Base-by-base conservation (phyloP, 2,797 vertebrate genomes). In the Taenioides sp. region DNA sequence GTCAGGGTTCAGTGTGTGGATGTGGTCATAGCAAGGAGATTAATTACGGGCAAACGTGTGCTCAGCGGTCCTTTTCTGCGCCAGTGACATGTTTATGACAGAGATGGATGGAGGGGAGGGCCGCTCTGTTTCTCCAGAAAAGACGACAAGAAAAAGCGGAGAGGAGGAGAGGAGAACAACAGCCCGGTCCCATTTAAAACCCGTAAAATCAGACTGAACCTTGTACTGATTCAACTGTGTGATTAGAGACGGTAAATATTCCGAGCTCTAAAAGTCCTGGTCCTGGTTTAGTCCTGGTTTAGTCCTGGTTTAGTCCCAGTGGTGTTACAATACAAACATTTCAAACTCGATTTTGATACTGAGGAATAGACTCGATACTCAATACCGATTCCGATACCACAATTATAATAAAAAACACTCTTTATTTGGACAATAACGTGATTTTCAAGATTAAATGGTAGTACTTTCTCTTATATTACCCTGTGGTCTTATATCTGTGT, bases 31-130 rank as follows among this genome's bases (percentile, higher is more conserved):
- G 74, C 93, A 89, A 91, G 91, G 92, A 93, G 93, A 94, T 93
- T 92, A 94, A 95, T 95, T 93, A 93, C 92, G 92, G 93, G 90
- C 84, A 91, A 83, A 85, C 92, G 93, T 91, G 81, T 89, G 91
- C 91, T 94, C 90, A 93, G 93, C 89, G 87, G 86, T 91, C 89
- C 88, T 84, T 91, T 93, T 95, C 91, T 94, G 85, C 84, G 80
- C 65, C 76, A 73, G 17, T 89, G 94, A 92, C 92, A 92, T 88
- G 89, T 90, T 91, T 86, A 85, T 92, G 94, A 94, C 94, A 93
- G 82, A 92, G 94, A 95, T 94, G 90, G 93, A 95, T 95, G 92
- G 85, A 90, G 89, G 89, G 86, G 88, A 86, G 90, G 84, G 70
- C 54, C 22, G 61, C 79, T 87, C 85, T 88, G 88, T 91, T 87